A percentile compares a stretch with the other conserved stretches of the same genome.
phyloP scores from a whole-genome alignment of 2,113 vertebrate species.

The Hippopotamus amphibius region DNA sequence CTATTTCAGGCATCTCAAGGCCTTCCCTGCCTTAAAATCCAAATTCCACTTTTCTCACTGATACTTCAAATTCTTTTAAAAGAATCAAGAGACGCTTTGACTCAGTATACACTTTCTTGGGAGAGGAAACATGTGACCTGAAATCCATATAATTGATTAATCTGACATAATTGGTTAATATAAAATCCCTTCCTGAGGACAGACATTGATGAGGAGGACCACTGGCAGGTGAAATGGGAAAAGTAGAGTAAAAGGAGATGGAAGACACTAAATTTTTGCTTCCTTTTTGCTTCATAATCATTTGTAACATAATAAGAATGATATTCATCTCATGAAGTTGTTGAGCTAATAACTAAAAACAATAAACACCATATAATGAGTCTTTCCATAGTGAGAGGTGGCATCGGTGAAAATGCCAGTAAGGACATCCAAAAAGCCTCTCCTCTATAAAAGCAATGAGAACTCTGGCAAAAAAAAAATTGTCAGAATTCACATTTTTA shows the following conservation, averaged over 20 bases:
- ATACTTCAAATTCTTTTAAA: slow-evolving; percentile 21
- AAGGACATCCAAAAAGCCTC: background rate
- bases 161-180: slow-evolving; percentile 23
- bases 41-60: slow-evolving; percentile 33
- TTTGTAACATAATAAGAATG: background rate
- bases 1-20: background rate
- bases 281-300: background rate
- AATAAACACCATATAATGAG: background rate
- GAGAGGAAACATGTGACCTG: background rate
- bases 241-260: background rate
- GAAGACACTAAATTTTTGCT: background rate
- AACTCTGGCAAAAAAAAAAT: background rate
- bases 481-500: background rate
- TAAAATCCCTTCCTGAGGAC: background rate
- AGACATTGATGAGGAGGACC: background rate
- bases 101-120: background rate
- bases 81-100: background rate
- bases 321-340: background rate
- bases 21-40: slow-evolving; percentile 3
- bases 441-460: background rate
- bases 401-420: background rate
- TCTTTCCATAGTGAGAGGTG: background rate
- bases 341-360: background rate
- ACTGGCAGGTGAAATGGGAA: background rate
- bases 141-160: slow-evolving; percentile 11